phyloP scores from a whole-genome alignment of 2,113 vertebrate species.

The Poeciliopsis turrubarensis region DNA sequence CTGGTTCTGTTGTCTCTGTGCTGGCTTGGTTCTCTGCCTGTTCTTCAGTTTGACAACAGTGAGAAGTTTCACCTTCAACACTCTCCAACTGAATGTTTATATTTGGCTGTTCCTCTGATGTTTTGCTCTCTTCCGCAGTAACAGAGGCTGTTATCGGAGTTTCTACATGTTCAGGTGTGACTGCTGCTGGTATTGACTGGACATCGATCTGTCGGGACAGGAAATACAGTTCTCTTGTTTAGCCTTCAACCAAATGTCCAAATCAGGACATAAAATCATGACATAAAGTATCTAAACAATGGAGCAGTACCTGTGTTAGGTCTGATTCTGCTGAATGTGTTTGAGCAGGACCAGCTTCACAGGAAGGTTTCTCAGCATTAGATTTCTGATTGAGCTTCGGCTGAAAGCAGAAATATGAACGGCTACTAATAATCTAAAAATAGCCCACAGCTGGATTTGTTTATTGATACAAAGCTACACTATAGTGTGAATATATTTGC shows the following conservation, averaged over 20 bases:
- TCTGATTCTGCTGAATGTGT: conserved; percentile 23
- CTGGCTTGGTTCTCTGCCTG: neutral
- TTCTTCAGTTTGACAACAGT: neutral
- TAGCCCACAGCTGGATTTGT: neutral
- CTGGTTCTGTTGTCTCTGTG: conserved; percentile 19
- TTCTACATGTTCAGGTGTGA: conserved; percentile 1
- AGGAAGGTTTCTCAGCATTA: conserved; percentile 6
- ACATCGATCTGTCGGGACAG: conserved; percentile 38
- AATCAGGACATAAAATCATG: neutral
- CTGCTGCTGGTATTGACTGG: conserved; percentile 3
- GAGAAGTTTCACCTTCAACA: conserved; percentile 6
- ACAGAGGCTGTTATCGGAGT: neutral
- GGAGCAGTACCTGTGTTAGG: conserved; percentile 42
- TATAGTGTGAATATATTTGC: too few species aligned
- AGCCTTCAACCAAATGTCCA: neutral
- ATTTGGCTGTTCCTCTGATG: neutral
- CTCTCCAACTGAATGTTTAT: conserved; percentile 3
- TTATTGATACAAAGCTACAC: neutral
- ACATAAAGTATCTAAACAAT: neutral
- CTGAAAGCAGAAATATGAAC: conserved; percentile 21
- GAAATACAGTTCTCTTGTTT: neutral
- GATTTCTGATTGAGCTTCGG: conserved; percentile 10
- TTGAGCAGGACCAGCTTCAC: conserved; percentile 12
- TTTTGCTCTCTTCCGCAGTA: neutral
- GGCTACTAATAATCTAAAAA: neutral